These are phyloP conservation scores for Mus spretus DNA, from an alignment of 2,797 vertebrate species.

Conservation along the genomic window DNA sequence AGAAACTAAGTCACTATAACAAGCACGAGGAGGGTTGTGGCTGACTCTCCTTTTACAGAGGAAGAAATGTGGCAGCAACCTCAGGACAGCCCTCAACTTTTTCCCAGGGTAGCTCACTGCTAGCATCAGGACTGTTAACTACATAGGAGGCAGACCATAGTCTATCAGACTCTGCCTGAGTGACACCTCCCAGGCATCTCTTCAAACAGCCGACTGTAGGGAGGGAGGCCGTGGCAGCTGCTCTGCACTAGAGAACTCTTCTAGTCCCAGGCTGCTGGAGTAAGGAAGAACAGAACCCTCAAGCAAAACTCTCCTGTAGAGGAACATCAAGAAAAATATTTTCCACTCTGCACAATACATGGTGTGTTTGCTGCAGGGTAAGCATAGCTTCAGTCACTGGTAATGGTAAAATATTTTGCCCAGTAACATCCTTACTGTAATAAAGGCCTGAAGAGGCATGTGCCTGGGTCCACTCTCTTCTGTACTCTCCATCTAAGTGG, in stretches of 20 bases:
- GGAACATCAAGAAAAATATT: conserved; percentile 1
- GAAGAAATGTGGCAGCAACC: background rate
- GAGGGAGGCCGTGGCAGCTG: background rate
- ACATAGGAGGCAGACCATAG: background rate
- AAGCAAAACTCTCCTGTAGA: background rate
- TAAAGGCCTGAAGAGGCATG: conserved; percentile 1
- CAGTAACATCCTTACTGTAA: conserved; percentile 41
- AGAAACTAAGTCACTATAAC: conserved; percentile 33
- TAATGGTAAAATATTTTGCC: conserved; percentile 42
- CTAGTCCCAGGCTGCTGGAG: background rate
- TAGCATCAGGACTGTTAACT: background rate
- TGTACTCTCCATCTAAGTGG: no score
- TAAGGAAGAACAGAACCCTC: background rate
- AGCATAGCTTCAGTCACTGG: conserved; percentile 41
- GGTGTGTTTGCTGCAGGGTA: conserved; percentile 23
- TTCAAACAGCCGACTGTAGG: background rate
- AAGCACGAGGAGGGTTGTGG: background rate
- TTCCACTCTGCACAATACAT: background rate
- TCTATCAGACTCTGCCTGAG: background rate
- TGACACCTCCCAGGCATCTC: background rate
- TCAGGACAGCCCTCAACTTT: background rate
- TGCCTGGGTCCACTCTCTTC: background rate
- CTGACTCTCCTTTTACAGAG: background rate
- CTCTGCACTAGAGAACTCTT: background rate
- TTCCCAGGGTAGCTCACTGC: background rate